Evolutionary conservation across 2,888 invertebrate species (phyloP), one percentile per base, ranked within the genome.

Genomic region (Metopia argyrocephala): DNA sequence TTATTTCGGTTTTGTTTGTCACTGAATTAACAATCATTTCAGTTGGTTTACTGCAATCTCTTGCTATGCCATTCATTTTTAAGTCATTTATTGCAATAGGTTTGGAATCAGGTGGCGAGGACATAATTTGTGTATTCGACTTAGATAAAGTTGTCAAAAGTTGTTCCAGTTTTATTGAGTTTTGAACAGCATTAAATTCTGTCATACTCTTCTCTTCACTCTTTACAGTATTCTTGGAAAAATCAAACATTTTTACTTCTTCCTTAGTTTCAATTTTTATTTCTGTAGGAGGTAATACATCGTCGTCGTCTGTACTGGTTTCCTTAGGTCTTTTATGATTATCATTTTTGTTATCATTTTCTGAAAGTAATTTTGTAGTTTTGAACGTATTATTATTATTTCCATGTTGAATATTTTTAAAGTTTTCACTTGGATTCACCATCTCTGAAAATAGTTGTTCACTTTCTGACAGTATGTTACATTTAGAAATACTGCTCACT

Each of bases 91-190:
- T 1, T 18, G 5, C 12, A n/a, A 6, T 25, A 6, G 48, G 2
- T 57, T 78, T 68, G 1, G 45, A 66, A 48, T 57, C 61, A n/a
- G 27, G 23, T 9, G 48, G 48, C 31, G 57, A 38, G n/a, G 69
- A 20, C 20, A 28, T 68, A 21, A 81, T 75, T 50, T 75, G 59
- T 20, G 70, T 75, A 62, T 81, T 81, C 15, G 75, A 65, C 56
- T 81, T 81, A 0, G 78, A 78, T 12, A 78, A 27, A 48, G 59
- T 78, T 61, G 66, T 78, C 15, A 78, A 81, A 6, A 65, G 70
- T 50, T 81, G 78, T 48, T 81, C 78, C 5, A 81, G 48, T 75
- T 81, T 74, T 1, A 78, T 62, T 5, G 64, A 52, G 48, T 78
- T 66, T 54, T 52, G 31, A 48, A 64, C 73, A 15, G 9, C 64